These are phyloP conservation scores for Gadopsis bispinosus DNA, from an alignment of 2,797 vertebrate genomes.

Conservation along the genomic window DNA sequence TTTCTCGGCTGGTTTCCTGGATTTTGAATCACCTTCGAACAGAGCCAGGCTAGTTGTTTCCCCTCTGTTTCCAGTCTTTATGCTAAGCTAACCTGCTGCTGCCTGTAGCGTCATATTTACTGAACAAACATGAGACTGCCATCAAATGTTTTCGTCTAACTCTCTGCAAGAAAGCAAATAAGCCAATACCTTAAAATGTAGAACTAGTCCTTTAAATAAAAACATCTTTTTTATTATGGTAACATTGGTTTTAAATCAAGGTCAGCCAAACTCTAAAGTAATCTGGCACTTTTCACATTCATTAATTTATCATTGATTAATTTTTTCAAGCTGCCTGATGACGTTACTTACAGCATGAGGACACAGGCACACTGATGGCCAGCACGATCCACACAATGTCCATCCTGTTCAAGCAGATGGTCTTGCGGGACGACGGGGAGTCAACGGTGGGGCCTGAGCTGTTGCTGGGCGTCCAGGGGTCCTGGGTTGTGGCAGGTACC, in stretches of 20 bases:
- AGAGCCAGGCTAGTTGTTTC: background rate
- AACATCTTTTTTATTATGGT: background rate
- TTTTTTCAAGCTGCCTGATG: background rate
- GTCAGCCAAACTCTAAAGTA: background rate
- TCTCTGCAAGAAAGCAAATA: background rate
- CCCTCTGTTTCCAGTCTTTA: background rate
- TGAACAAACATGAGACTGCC: background rate
- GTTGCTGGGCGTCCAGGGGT: conserved; percentile 86
- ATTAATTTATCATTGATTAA: background rate
- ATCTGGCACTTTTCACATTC: background rate
- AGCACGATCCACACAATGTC: conserved; percentile 97
- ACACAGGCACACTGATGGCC: conserved; percentile 95
- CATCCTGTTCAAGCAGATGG: conserved; percentile 96
- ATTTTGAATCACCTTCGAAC: background rate
- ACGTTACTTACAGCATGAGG: conserved; percentile 95
- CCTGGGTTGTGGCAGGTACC: conserved; percentile 90
- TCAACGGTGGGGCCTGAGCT: conserved; percentile 88
- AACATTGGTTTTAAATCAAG: background rate
- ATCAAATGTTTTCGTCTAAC: background rate
- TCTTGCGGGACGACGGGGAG: conserved; percentile 85
- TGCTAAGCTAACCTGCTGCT: background rate
- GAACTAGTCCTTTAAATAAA: background rate
- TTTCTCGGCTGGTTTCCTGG: background rate
- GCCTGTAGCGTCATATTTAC: background rate
- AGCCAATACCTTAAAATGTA: background rate